Conservation (phyloP, 2,113 vertebrate genomes). For the Oryzias curvinotus region DNA sequence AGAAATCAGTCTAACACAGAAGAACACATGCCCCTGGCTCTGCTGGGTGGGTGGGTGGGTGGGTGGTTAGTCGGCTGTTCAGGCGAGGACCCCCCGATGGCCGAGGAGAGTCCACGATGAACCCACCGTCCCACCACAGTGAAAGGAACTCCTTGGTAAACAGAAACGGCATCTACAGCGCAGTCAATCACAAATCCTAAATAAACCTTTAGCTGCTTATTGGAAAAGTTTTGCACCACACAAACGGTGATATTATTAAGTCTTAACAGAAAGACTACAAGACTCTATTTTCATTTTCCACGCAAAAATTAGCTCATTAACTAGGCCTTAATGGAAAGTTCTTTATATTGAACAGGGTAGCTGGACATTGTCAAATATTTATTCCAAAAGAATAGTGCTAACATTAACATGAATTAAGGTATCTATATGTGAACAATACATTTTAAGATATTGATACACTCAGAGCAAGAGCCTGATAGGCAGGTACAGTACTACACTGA, state of each 20-base stretch:
- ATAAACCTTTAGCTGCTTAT: conserved; percentile 90
- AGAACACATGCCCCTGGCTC: conserved; percentile 92
- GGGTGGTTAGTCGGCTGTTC: conserved; percentile 75
- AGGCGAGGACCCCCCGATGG: conserved; percentile 82
- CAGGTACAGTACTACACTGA: conserved; percentile 73
- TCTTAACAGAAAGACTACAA: conserved; percentile 84
- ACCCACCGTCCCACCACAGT: conserved; percentile 96
- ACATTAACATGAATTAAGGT: conserved; percentile 70
- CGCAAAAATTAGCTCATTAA: conserved; percentile 49
- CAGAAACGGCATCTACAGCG: conserved; percentile 93
- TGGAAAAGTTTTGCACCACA: conserved; percentile 90
- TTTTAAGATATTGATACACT: conserved; percentile 76
- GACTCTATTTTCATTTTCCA: conserved; percentile 75
- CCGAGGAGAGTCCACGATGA: conserved; percentile 91
- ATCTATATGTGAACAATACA: conserved; percentile 75
- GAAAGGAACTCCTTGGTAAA: conserved; percentile 87
- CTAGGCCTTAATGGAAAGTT: conserved; percentile 63
- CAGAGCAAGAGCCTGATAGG: conserved; percentile 70
- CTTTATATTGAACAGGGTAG: conserved; percentile 51
- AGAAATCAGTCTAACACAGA: conserved; percentile 90
- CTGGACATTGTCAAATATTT: conserved; percentile 68
- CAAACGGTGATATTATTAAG: conserved; percentile 86
- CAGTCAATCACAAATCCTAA: conserved; percentile 97
- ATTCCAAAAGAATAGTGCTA: conserved; percentile 60
- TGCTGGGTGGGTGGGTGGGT: conserved; percentile 74